phyloP scores from a whole-genome alignment of 2,797 vertebrate genomes.

The Ispidina lecontei region DNA sequence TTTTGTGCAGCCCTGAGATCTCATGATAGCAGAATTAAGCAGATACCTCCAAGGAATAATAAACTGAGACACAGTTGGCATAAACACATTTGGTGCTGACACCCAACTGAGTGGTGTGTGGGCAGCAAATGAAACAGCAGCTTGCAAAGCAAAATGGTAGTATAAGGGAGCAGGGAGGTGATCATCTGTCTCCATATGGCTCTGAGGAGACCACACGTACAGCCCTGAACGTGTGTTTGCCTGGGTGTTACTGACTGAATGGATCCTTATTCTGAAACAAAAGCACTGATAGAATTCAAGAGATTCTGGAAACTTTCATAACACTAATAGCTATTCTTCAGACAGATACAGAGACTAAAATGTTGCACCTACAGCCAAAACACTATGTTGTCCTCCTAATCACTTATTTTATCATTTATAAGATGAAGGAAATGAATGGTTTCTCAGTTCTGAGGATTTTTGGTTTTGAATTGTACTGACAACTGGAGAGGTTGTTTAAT shows the following conservation, averaged over 20 bases:
- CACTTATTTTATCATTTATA: not conserved
- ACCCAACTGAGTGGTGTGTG: conserved; percentile 45
- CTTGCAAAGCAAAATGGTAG: conserved; percentile 60
- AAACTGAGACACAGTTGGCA: conserved; percentile 48
- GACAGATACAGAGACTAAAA: not conserved
- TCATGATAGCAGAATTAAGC: not conserved
- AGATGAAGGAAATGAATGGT: not conserved
- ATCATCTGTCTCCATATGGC: conserved; percentile 60
- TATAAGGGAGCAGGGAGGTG: conserved; percentile 55
- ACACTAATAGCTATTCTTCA: not conserved
- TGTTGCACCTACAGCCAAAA: not conserved
- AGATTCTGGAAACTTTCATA: not conserved
- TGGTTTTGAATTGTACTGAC: not conserved
- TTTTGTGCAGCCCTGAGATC: not conserved
- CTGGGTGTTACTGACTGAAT: not conserved
- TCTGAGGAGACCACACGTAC: not conserved
- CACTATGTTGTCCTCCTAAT: not conserved
- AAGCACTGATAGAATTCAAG: not conserved
- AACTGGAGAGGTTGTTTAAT: not conserved
- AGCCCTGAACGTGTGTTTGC: not conserved
- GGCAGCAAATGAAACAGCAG: conserved; percentile 66
- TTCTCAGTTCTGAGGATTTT: not conserved
- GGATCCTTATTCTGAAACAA: not conserved
- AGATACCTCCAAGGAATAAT: conserved; percentile 30
- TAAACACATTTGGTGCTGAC: conserved; percentile 52